Base-by-base conservation (phyloP, 2,113 vertebrate species). In the Hippocampus zosterae region DNA sequence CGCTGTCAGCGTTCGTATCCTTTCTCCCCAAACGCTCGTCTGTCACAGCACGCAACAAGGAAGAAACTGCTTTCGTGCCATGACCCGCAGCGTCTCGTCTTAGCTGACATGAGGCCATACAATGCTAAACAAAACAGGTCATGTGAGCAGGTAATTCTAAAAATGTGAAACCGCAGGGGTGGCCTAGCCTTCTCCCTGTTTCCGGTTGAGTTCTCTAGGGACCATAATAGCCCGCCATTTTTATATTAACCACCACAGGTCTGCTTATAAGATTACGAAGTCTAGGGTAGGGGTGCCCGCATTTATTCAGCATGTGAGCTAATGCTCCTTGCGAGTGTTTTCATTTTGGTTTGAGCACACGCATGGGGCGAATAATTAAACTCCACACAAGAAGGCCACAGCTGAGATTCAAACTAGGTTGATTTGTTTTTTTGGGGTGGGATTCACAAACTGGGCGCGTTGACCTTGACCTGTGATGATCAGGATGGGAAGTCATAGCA, bases 1-100 rank as follows among this genome's bases (percentile, higher is more conserved):
- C 62, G 96, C 96, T 18, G 87, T 96, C 89, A 93, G 92, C 84
- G 92, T 94, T 73, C 95, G 93, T 98, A 98, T 99, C 97, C 93
- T 96, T 94, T 88, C 19, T 94, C 88, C 19, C 7, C 48, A 10
- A 66, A 13, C 27, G 48, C 46, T 23, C 16, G 19, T 33, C 8
- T 29, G 18, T 67, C 33, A 12, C 3, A 10, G 37, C 48, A 23
- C 19, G 3, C 29, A 5, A 12, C 48, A 16, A 25, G 48, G 18
- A 68, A 19, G 13, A 23, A 13, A 23, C 56, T 16, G 37, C 3
- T 55, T 40, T 29, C 37, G 46, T 52, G 3, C n/a, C 40, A 8
- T 23, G 63, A 50, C 59, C 21, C 29, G 15, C 16, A 21, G 29
- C 18, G 37, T 40, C 16, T 37, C 33, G 8, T 61, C 59, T 37